These are phyloP conservation scores for Drosophila hydei DNA, from an alignment of 1,140 invertebrate genomes.

Conservation along the genomic window DNA sequence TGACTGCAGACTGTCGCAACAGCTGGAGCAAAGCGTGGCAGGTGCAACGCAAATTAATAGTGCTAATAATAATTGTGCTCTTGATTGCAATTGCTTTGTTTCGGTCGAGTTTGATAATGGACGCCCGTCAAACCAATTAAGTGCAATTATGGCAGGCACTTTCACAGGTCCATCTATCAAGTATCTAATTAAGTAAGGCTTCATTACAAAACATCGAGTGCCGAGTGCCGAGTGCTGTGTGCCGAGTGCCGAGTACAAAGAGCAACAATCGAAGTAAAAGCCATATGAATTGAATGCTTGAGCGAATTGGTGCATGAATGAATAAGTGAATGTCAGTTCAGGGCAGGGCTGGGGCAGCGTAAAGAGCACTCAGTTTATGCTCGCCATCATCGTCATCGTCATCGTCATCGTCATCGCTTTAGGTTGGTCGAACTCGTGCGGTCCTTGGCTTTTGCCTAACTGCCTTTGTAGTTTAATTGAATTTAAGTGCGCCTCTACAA, in stretches of 20 bases:
- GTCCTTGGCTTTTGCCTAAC: slow-evolving; percentile 54
- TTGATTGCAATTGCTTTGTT: no score
- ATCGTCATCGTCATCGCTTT: slow-evolving; percentile 13
- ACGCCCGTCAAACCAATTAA: background rate
- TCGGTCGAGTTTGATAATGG: background rate
- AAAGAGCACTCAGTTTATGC: slow-evolving; percentile 30
- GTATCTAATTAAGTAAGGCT: background rate
- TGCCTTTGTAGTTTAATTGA: slow-evolving; percentile 81
- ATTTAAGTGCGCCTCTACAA: slow-evolving; percentile 77
- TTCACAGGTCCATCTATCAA: background rate
- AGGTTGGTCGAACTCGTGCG: slow-evolving; percentile 49
- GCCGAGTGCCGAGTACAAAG: no score
- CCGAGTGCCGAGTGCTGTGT: no score
- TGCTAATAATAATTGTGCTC: no score
- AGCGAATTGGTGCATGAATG: slow-evolving; percentile 35
- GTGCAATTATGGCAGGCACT: background rate
- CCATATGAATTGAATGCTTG: slow-evolving; percentile 43
- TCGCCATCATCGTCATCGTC: slow-evolving; percentile 3
- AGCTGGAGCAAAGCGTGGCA: no score
- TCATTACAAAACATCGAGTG: background rate
- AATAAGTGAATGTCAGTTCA: slow-evolving; percentile 46
- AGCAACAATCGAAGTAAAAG: no score
- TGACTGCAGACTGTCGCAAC: no score
- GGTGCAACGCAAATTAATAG: no score
- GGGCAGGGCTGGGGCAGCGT: slow-evolving; percentile 51